phyloP scores from a whole-genome alignment of 1,140 invertebrate genomes.

The Lepeophtheirus salmonis region DNA sequence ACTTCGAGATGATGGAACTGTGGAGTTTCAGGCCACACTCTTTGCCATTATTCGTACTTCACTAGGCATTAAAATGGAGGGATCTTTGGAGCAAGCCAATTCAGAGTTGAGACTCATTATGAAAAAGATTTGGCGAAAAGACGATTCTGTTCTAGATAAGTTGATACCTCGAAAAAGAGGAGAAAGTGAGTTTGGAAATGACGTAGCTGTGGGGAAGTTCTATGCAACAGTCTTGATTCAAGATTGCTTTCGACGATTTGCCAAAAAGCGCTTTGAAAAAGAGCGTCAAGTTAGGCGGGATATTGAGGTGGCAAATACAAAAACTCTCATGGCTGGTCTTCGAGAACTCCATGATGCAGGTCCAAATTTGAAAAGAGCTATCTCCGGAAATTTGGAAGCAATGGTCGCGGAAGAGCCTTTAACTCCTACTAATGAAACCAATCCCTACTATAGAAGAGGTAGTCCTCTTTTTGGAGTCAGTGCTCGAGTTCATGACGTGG shows the following conservation, averaged over 20 bases:
- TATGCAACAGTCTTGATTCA: constrained; percentile 4
- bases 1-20: constrained; percentile 36
- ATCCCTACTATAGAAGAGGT: background rate
- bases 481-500: background rate
- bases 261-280: constrained; percentile 66
- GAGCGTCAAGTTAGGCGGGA: constrained; percentile 23
- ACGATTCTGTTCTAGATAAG: background rate
- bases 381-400: constrained; percentile 86
- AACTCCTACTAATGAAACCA: constrained; percentile 75
- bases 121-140: constrained; percentile 91
- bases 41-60: constrained; percentile 29
- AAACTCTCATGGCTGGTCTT: constrained; percentile 49
- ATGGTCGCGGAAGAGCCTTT: constrained; percentile 72
- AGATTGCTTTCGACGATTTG: constrained; percentile 27
- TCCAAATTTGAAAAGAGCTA: constrained; percentile 87
- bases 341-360: constrained; percentile 51
- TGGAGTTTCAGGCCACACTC: constrained; percentile 41
- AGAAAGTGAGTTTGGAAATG: constrained; percentile 23
- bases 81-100: constrained; percentile 75
- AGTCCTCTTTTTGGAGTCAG: background rate
- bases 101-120: constrained; percentile 76
- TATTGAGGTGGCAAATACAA: background rate
- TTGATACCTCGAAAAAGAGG: background rate
- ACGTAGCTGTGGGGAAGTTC: constrained; percentile 3
- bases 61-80: constrained; percentile 7